phyloP scores from a whole-genome alignment of 2,113 vertebrate species.

The Hypomesus transpacificus region DNA sequence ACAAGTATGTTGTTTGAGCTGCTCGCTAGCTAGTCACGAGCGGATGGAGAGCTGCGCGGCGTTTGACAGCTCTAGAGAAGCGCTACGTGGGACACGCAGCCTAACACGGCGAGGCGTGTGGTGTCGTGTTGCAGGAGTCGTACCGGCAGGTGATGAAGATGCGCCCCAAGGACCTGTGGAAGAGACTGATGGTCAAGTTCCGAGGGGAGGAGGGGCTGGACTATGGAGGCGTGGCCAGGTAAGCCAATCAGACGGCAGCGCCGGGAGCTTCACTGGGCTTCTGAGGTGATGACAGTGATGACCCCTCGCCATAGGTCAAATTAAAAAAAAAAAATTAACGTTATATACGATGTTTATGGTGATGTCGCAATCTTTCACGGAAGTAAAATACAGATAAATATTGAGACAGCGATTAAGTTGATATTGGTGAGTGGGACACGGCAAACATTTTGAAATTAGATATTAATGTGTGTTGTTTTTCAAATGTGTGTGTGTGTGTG shows the following conservation, averaged over 20 bases:
- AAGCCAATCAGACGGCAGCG: no score
- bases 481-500: conserved; percentile 16
- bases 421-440: no score
- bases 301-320: no score
- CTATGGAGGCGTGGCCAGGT: conserved; percentile 93
- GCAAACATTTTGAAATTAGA: neutral
- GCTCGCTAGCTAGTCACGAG: no score
- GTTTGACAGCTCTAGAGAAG: neutral
- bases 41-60: no score
- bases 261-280: no score
- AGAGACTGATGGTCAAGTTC: conserved; percentile 97
- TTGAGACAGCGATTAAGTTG: neutral
- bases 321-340: no score
- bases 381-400: no score
- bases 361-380: no score
- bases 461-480: conserved; percentile 6
- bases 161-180: conserved; percentile 95
- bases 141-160: conserved; percentile 99
- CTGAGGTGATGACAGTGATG: neutral
- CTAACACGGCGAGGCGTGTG: no score
- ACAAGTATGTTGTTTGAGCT: no score
- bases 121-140: conserved; percentile 75
- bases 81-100: neutral
- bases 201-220: conserved; percentile 95
- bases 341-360: no score